Evolutionary conservation across 2,797 vertebrate species (phyloP).

Genomic region (Simalia tracyae): DNA sequence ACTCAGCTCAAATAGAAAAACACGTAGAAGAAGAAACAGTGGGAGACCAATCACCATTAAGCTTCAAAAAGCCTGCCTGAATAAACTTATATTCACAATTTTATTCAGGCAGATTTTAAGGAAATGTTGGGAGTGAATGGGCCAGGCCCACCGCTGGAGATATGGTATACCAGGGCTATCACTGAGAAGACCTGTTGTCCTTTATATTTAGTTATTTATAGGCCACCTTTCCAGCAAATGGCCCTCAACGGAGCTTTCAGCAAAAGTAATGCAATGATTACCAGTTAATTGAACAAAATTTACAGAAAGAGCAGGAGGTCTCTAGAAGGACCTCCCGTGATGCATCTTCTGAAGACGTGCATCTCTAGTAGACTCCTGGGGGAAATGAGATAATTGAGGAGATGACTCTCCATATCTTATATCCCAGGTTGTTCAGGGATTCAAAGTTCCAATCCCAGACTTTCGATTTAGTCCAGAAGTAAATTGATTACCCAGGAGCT

Average conservation of each 20-base stretch:
- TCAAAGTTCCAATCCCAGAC: background rate
- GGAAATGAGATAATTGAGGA: background rate
- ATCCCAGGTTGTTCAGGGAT: background rate
- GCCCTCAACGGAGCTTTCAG: background rate
- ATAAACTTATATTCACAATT: background rate
- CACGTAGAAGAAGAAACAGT: background rate
- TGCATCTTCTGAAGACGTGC: background rate
- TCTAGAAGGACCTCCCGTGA: background rate
- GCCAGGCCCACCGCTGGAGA: background rate
- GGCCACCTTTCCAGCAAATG: background rate
- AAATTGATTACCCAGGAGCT: background rate
- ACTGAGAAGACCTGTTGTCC: background rate
- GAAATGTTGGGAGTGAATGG: background rate
- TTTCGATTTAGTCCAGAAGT: background rate
- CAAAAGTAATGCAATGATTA: background rate
- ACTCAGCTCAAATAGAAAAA: background rate
- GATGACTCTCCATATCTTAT: background rate
- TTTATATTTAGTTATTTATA: background rate
- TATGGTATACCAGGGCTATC: background rate
- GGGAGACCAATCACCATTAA: background rate
- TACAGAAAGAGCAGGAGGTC: background rate
- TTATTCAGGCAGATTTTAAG: background rate
- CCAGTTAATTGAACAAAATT: background rate
- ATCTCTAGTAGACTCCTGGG: background rate
- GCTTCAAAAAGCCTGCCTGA: background rate